Conservation (phyloP, 2,113 vertebrate genomes). For the Centropus unirufus region DNA sequence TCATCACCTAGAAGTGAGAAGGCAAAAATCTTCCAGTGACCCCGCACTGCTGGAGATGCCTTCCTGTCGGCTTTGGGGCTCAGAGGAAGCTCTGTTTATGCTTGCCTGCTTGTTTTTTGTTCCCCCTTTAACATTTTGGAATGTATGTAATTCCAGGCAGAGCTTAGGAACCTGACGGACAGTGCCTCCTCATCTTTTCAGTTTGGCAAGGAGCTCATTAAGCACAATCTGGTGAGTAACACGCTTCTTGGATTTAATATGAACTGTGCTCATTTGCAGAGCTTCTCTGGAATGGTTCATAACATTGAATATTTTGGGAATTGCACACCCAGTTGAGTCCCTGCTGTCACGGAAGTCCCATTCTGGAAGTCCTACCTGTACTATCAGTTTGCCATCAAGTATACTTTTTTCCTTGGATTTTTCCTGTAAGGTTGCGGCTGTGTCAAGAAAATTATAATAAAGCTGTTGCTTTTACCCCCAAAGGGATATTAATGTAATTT, state of each 20-base stretch:
- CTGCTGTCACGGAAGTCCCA: neutral
- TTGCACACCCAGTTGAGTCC: neutral
- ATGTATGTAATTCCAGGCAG: constrained; percentile 79
- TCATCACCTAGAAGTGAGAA: neutral
- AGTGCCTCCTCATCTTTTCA: constrained; percentile 92
- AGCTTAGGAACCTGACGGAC: constrained; percentile 94
- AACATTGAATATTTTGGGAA: neutral
- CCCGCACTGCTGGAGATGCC: neutral
- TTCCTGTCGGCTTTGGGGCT: neutral
- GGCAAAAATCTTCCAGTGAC: neutral
- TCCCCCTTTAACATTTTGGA: constrained; percentile 26
- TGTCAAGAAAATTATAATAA: neutral
- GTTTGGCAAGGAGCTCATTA: constrained; percentile 97
- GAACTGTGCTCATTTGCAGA: neutral
- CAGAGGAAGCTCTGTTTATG: neutral
- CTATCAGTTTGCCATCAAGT: neutral
- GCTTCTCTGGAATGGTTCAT: neutral
- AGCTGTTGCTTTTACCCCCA: neutral
- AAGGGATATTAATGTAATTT: neutral
- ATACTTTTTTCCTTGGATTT: neutral
- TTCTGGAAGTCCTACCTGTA: neutral
- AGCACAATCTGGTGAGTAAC: constrained; percentile 91
- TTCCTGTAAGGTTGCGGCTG: neutral
- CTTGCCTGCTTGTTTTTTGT: neutral
- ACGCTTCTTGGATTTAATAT: neutral